Base-by-base conservation (phyloP, 2,797 vertebrate genomes). In the Okamejei kenojei region DNA sequence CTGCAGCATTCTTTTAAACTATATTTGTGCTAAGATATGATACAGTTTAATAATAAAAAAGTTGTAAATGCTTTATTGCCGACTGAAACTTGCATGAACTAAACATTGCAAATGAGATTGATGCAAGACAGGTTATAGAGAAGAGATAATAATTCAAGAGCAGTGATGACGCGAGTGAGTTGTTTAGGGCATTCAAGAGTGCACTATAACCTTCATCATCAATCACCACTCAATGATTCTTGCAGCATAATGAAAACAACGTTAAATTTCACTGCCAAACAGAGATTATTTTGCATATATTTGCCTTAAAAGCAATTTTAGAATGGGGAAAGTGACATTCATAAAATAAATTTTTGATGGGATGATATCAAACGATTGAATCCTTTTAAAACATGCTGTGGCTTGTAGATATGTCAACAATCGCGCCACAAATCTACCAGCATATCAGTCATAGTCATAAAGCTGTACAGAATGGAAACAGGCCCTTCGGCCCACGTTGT, bases 31-130 rank as follows among this genome's bases (percentile, higher is more conserved):
- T 13, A 92, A 92, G 76, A 92, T 58, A 11, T 45, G 29, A 54
- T 74, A 58, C 90, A 92, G 26, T 92, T 76, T 92, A 76, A 92
- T 76, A 45, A 32, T 71, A 90, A 29, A 2, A 92, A 92, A 92
- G 38, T 73, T 35, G 71, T 76, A 92, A 54, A 92, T 73, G 76
- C 68, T 88, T 88, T 68, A 88, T 65, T 63, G 88, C 35, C 26
- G 35, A 90, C 32, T 19, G 10, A 38, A 32, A 65, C 88, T 90
- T 92, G 73, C 23, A 74, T 73, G 68, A 76, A 54, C 74, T 45
- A 74, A 92, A n/a, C 68, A 58, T 74, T 9, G 45, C 71, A 92
- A 76, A 76, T 10, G 68, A 71, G 38, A 91, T 91, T 91, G 68
- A 91, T 73, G 68, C 45, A 35, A 74, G 26, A 54, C 54, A 23